Evolutionary conservation across 2,113 vertebrate species (phyloP).

Genomic region (Lampris incognitus): DNA sequence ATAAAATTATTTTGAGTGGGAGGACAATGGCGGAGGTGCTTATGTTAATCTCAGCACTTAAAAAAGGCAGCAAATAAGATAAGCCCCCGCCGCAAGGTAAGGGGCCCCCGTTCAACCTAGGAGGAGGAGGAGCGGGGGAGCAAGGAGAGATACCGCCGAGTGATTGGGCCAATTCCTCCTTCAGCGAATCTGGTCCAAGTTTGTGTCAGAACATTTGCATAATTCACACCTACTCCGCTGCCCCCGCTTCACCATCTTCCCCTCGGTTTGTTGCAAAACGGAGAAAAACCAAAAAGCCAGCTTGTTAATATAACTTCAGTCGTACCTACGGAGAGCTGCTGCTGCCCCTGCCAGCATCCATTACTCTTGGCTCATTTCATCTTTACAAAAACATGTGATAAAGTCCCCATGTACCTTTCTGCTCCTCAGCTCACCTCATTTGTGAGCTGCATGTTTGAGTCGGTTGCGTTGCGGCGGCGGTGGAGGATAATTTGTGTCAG

Average conservation of each 20-base stretch:
- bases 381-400: too few species aligned
- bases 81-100: conserved; percentile 78
- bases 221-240: conserved; percentile 78
- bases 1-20: conserved; percentile 78
- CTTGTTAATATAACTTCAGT: too few species aligned
- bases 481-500: conserved; percentile 53
- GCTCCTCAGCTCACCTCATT: conserved; percentile 39
- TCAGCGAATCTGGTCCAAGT: conserved; percentile 65
- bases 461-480: conserved; percentile 37
- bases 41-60: conserved; percentile 80
- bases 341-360: too few species aligned
- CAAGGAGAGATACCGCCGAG: not conserved
- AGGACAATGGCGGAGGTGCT: conserved; percentile 81
- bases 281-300: not conserved
- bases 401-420: not conserved
- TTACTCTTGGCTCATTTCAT: too few species aligned
- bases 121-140: not conserved
- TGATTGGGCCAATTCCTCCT: conserved; percentile 59
- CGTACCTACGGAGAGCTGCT: too few species aligned
- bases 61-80: conserved; percentile 72
- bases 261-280: conserved; percentile 28
- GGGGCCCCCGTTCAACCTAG: conserved; percentile 16
- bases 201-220: conserved; percentile 74
- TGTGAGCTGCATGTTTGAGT: conserved; percentile 23
- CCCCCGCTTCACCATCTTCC: conserved; percentile 15